Evolutionary conservation across 2,797 vertebrate species (phyloP).

Genomic region (Natrix natrix): DNA sequence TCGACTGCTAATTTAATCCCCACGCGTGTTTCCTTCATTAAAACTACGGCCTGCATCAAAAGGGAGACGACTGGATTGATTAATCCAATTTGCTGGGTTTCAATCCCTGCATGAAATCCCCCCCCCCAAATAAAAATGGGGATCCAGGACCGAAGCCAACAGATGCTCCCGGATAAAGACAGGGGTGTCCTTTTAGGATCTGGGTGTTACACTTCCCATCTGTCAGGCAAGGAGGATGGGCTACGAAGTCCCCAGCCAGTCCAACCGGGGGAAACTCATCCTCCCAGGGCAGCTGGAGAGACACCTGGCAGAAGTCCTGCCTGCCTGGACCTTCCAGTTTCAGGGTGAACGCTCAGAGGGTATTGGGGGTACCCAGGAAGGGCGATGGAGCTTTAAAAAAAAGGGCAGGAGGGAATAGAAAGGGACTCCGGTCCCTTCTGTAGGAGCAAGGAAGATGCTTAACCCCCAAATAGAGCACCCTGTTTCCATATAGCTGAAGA

Average conservation of each 20-base stretch:
- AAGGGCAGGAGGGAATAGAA: not conserved
- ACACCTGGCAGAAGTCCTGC: no score
- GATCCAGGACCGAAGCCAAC: not conserved
- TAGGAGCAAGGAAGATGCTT: no score
- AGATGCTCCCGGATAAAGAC: not conserved
- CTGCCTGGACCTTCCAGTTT: no score
- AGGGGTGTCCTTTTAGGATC: not conserved
- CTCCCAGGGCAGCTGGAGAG: no score
- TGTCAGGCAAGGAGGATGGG: not conserved
- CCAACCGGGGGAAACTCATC: not conserved
- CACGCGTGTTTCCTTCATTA: not conserved
- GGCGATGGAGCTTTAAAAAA: not conserved
- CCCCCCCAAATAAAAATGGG: accelerated
- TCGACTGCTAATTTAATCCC: not conserved
- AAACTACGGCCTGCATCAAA: not conserved
- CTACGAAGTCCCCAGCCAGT: not conserved
- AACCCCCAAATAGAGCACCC: not conserved
- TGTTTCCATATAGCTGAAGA: no score
- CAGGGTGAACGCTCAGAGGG: no score
- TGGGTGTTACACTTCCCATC: not conserved
- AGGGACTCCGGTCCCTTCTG: no score
- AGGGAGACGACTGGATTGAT: not conserved
- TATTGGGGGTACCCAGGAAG: not conserved
- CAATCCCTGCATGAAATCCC: not conserved
- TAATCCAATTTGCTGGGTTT: not conserved